Conservation (phyloP, 2,888 invertebrate species). For the Trichacis sp. region DNA sequence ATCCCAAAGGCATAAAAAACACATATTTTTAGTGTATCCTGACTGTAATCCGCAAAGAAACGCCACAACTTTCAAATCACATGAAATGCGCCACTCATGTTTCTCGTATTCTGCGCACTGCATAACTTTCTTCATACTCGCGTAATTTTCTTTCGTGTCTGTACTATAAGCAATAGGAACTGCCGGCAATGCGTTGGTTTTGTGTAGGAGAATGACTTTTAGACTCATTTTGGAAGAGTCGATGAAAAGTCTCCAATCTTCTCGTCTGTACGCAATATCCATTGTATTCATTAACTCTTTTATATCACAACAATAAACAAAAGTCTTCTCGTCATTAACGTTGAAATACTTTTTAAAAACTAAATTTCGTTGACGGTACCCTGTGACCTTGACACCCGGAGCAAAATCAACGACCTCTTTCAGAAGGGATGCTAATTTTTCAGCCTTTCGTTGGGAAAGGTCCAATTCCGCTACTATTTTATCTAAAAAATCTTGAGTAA, state of each 20-base stretch:
- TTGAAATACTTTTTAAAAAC: slow-evolving; percentile 13
- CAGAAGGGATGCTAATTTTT: too few relatives aligned
- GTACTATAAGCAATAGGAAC: slow-evolving; percentile 52
- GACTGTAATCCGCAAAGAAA: slow-evolving; percentile 47
- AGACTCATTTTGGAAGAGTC: slow-evolving; percentile 47
- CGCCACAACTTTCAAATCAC: slow-evolving; percentile 55
- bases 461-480: too few relatives aligned
- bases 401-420: too few relatives aligned
- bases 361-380: too few relatives aligned
- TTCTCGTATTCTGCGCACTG: slow-evolving; percentile 47
- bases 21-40: slow-evolving; percentile 29
- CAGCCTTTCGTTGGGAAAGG: too few relatives aligned
- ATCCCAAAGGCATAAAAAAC: slow-evolving; percentile 32
- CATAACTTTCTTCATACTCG: slow-evolving; percentile 51
- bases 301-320: slow-evolving; percentile 26
- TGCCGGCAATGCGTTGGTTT: slow-evolving; percentile 50
- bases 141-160: slow-evolving; percentile 52
- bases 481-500: too few relatives aligned
- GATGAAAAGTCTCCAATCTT: slow-evolving; percentile 47
- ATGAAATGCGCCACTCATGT: slow-evolving; percentile 48
- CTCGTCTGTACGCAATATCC: slow-evolving; percentile 18
- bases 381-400: too few relatives aligned
- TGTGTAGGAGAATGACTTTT: slow-evolving; percentile 48
- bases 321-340: slow-evolving; percentile 14
- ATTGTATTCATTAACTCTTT: slow-evolving; percentile 24